Percentiles rank a stretch among this genome's conserved stretches.
Conservation (phyloP, 1,140 invertebrate genomes). For the Anastrepha ludens region DNA sequence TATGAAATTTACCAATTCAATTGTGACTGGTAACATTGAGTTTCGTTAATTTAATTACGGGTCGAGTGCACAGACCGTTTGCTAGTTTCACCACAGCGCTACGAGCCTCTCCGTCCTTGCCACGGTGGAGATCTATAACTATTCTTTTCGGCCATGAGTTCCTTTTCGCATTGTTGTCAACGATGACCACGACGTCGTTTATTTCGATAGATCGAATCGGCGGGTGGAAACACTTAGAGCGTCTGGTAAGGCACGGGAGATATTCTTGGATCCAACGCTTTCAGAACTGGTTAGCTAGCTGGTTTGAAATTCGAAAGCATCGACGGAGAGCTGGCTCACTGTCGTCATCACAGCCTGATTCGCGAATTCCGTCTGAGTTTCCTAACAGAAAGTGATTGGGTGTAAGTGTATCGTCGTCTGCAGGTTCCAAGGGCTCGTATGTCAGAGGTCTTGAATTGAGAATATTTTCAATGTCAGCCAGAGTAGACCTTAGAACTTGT, state of each 20-base stretch:
- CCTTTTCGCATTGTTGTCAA: conserved; percentile 57
- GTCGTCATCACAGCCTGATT: conserved; percentile 54
- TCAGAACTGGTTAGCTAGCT: conserved; percentile 63
- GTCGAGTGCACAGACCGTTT: not conserved
- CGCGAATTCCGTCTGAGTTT: conserved; percentile 56
- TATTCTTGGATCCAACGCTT: conserved; percentile 54
- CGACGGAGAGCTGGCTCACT: conserved; percentile 23
- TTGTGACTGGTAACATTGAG: not conserved
- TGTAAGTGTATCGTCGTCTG: conserved; percentile 51
- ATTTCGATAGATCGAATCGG: conserved; percentile 57
- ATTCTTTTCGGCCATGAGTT: not conserved
- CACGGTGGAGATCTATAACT: no score
- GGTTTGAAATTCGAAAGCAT: conserved; percentile 60
- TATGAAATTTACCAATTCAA: not conserved
- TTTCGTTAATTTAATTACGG: no score
- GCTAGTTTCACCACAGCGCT: no score
- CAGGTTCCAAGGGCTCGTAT: conserved; percentile 62
- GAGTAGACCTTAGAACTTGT: no score
- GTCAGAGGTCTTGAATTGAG: conserved; percentile 58
- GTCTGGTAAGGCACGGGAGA: not conserved
- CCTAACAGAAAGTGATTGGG: conserved; percentile 58
- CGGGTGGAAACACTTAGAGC: not conserved
- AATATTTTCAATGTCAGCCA: conserved; percentile 26
- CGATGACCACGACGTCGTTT: not conserved
- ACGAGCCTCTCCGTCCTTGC: no score